phyloP scores from a whole-genome alignment of 1,140 invertebrate species.

The Drosophila grimshawi region DNA sequence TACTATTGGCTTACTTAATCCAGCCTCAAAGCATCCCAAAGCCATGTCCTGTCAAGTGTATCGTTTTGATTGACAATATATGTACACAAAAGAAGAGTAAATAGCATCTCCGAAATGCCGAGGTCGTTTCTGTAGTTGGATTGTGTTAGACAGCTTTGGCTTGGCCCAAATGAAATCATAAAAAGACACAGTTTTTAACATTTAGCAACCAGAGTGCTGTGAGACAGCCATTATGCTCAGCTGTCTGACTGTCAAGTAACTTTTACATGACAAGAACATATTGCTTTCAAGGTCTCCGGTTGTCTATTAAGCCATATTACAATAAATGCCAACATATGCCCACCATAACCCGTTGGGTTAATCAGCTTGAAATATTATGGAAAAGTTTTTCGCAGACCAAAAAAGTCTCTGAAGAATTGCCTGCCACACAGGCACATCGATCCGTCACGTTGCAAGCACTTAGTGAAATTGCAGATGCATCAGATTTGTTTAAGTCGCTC shows the following conservation, averaged over 20 bases:
- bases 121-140: neutral
- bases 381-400: neutral
- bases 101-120: neutral
- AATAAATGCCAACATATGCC: neutral
- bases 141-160: neutral
- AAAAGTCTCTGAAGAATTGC: neutral
- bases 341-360: no score
- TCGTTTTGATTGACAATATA: neutral
- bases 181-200: neutral
- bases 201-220: neutral
- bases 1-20: no score
- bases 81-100: neutral
- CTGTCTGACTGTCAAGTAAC: neutral
- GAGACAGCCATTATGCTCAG: neutral
- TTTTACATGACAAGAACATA: neutral
- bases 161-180: neutral
- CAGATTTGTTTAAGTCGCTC: conserved; percentile 2
- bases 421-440: conserved; percentile 7
- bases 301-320: neutral
- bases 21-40: neutral
- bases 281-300: neutral
- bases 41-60: neutral
- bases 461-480: conserved; percentile 21
- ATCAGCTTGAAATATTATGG: neutral
- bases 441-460: conserved; percentile 15